Conservation (phyloP, 2,888 invertebrate genomes). For the Drosophila gaucha region DNA sequence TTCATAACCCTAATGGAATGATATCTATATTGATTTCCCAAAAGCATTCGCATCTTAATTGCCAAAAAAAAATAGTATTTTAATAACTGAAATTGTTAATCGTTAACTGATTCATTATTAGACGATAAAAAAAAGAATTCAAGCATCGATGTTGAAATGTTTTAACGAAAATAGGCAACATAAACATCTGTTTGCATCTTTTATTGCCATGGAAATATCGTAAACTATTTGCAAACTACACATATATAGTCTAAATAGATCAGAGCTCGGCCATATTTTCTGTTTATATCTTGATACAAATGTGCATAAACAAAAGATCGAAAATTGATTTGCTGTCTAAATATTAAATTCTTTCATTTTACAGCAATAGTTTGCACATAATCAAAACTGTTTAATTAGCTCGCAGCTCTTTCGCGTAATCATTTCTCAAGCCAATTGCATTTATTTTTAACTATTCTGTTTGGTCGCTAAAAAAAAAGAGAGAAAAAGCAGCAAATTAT, state of each 20-base stretch:
- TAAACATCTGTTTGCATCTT: slow-evolving; percentile 7
- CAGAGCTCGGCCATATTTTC: slow-evolving; percentile 8
- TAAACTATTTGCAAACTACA: slow-evolving; percentile 2
- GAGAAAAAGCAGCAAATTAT: no score
- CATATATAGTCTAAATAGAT: not conserved
- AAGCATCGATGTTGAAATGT: not conserved
- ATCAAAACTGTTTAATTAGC: slow-evolving; percentile 31
- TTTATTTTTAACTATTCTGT: slow-evolving; percentile 23
- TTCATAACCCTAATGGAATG: no score
- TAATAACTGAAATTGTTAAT: no score
- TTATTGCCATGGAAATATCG: slow-evolving; percentile 7
- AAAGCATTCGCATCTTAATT: no score
- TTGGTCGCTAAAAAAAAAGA: no score
- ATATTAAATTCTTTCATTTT: slow-evolving; percentile 4
- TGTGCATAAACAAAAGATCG: not conserved
- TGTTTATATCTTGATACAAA: slow-evolving; percentile 22
- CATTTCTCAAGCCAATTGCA: slow-evolving; percentile 20
- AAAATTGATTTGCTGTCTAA: not conserved
- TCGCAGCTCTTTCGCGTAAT: not conserved
- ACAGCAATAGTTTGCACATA: slow-evolving; percentile 5
- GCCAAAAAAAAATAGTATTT: no score
- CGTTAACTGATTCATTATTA: no score
- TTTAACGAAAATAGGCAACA: not conserved
- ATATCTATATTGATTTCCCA: no score
- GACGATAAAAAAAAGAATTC: no score